These are phyloP conservation scores for Lepilemur septentrionalis DNA, from an alignment of 2,797 vertebrate genomes.

Conservation along the genomic window DNA sequence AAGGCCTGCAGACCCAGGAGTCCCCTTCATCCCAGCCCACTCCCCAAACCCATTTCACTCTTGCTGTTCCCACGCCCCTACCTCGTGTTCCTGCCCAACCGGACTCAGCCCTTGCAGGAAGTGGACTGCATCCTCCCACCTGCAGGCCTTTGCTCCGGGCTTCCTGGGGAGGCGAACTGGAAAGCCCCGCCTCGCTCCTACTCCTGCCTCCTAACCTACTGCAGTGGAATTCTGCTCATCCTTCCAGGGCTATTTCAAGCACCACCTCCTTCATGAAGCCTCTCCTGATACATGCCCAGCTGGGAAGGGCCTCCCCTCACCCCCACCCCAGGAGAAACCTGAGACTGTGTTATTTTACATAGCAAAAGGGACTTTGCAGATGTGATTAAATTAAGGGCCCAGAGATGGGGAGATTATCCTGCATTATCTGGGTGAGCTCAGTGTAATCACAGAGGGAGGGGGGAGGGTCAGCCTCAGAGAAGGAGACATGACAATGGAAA, in stretches of 20 bases:
- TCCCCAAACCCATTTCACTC: neutral
- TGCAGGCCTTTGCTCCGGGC: neutral
- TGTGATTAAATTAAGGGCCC: neutral
- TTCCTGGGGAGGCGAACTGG: neutral
- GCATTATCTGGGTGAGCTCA: neutral
- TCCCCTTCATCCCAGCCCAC: neutral
- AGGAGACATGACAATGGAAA: neutral
- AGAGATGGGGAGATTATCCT: neutral
- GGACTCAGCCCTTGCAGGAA: neutral
- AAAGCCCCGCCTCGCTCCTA: neutral
- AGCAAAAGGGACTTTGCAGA: neutral
- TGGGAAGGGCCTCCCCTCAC: neutral
- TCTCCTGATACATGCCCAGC: neutral
- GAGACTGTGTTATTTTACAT: neutral
- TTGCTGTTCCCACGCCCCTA: neutral
- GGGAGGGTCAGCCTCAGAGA: neutral
- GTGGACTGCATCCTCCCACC: no score
- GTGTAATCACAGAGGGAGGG: neutral
- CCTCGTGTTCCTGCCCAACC: fast-evolving
- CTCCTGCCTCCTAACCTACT: no score
- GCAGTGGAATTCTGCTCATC: neutral
- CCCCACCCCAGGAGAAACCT: neutral
- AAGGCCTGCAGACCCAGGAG: neutral
- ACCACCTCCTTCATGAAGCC: neutral
- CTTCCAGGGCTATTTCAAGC: neutral